A percentile compares a stretch with the other conserved stretches of the same genome.
phyloP scores from a whole-genome alignment of 2,113 vertebrate species.

The Trichechus manatus region DNA sequence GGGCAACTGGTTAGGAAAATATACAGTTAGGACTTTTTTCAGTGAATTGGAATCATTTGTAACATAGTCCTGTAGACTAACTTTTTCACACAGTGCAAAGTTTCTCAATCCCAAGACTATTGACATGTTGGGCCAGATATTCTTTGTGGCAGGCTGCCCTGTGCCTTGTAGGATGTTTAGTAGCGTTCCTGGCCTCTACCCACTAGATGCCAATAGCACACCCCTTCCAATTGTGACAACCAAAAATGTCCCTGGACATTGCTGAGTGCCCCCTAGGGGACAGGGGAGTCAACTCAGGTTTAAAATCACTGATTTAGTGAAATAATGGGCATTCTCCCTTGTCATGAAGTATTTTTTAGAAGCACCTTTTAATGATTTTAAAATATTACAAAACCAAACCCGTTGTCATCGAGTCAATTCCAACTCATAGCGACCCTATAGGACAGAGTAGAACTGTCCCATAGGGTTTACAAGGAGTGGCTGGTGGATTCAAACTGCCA shows the following conservation, averaged over 20 bases:
- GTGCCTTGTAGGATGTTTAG: not conserved
- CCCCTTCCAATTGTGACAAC: not conserved
- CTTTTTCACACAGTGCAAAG: not conserved
- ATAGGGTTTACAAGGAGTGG: no score
- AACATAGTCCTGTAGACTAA: not conserved
- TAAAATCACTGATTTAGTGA: not conserved
- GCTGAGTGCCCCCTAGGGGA: not conserved
- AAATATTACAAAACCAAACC: not conserved
- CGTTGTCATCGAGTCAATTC: no score
- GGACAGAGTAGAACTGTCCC: no score
- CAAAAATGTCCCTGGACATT: constrained; percentile 1
- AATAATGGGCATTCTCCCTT: constrained; percentile 16
- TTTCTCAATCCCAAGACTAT: not conserved
- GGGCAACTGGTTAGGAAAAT: not conserved
- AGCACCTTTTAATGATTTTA: not conserved
- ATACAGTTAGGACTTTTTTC: not conserved
- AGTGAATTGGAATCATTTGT: not conserved
- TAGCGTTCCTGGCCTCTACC: not conserved
- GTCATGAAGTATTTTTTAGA: constrained; percentile 11
- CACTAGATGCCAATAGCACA: not conserved
- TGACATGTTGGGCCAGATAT: not conserved
- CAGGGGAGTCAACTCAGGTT: not conserved
- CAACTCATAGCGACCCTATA: no score
- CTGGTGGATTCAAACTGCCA: no score
- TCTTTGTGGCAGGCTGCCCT: not conserved